phyloP scores from a whole-genome alignment of 2,113 vertebrate genomes.

The Bos javanicus region DNA sequence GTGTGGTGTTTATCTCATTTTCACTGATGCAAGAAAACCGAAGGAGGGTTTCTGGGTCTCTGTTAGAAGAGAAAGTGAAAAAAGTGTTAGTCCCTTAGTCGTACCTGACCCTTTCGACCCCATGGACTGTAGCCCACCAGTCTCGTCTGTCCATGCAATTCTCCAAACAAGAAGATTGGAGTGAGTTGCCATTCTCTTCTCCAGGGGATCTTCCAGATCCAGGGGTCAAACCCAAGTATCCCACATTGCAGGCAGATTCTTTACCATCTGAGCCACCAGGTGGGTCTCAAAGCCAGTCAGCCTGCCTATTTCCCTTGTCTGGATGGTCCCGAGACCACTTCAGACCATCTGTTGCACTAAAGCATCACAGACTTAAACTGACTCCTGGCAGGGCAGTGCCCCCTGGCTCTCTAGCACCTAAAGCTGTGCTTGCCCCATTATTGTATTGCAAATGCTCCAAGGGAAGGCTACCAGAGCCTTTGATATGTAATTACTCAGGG shows the following conservation, averaged over 20 bases:
- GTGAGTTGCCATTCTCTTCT: neutral
- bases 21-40: neutral
- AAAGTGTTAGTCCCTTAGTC: neutral
- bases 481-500: neutral
- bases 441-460: neutral
- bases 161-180: neutral
- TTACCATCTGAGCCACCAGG: neutral
- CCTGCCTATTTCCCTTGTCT: neutral
- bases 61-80: neutral
- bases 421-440: neutral
- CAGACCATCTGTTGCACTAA: neutral
- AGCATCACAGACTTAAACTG: neutral
- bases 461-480: neutral
- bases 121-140: neutral
- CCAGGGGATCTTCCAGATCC: neutral
- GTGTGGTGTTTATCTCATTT: neutral
- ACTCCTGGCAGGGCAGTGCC: too few relatives aligned
- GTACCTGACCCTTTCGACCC: neutral
- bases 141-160: neutral
- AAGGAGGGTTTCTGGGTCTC: neutral
- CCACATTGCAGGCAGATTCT: neutral
- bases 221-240: neutral
- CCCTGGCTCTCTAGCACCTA: neutral
- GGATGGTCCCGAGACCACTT: fast-evolving
- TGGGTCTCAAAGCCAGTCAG: neutral